phyloP scores from a whole-genome alignment of 2,888 invertebrate genomes.

The Bellardia bayeri region DNA sequence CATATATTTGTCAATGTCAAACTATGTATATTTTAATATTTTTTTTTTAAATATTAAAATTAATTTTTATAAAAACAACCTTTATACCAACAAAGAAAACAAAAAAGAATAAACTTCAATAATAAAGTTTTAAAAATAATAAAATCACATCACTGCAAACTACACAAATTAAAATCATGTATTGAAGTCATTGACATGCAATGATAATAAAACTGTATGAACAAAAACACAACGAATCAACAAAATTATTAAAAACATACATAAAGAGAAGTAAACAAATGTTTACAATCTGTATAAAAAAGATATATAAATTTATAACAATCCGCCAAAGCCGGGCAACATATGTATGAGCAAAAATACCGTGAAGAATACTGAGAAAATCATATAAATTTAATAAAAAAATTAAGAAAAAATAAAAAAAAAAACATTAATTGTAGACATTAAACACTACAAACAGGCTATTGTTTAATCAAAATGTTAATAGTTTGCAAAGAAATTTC shows the following conservation, averaged over 20 bases:
- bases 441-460: background rate
- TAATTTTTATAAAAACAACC: slow-evolving; percentile 28
- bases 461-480: background rate
- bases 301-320: background rate
- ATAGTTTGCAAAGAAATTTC: background rate
- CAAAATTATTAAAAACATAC: slow-evolving; percentile 16
- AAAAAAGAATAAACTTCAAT: slow-evolving; percentile 32
- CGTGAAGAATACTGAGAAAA: background rate
- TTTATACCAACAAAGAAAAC: slow-evolving; percentile 42
- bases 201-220: slow-evolving; percentile 45
- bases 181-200: slow-evolving; percentile 57
- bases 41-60: slow-evolving; percentile 31
- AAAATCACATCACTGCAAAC: slow-evolving; percentile 18
- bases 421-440: background rate
- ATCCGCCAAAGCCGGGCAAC: background rate
- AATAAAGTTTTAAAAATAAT: slow-evolving; percentile 43
- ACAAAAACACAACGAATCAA: slow-evolving; percentile 18
- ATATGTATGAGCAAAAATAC: background rate
- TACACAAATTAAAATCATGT: slow-evolving; percentile 40
- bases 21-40: background rate
- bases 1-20: slow-evolving; percentile 63
- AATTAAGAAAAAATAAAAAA: background rate
- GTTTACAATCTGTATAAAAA: slow-evolving; percentile 4
- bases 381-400: background rate
- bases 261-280: slow-evolving; percentile 23